Evolutionary conservation across 1,140 invertebrate genomes (phyloP).

Genomic region (Lepidostoma basale): DNA sequence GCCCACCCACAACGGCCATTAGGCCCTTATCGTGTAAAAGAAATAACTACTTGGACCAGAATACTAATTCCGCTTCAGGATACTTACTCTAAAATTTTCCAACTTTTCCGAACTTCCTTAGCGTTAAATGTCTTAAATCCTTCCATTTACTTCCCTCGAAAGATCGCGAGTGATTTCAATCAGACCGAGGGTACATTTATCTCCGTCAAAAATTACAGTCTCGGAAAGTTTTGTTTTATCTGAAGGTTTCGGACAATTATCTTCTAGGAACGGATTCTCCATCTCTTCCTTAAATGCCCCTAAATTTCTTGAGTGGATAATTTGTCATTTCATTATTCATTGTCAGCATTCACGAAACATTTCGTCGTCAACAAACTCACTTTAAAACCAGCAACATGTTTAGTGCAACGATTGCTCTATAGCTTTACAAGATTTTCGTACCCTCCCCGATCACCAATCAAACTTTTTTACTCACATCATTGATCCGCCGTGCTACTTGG

Average conservation of each 20-base stretch:
- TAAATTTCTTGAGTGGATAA: not conserved
- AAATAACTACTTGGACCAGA: conserved; percentile 35
- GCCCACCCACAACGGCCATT: conserved; percentile 27
- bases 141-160: conserved; percentile 18
- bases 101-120: not conserved
- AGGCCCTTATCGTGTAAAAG: conserved; percentile 40
- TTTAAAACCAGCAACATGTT: no score
- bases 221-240: conserved; percentile 10
- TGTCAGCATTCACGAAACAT: not conserved
- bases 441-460: no score
- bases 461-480: no score
- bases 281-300: not conserved
- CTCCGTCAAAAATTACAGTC: conserved; percentile 23
- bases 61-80: conserved; percentile 30
- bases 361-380: not conserved
- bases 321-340: not conserved
- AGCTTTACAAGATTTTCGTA: no score
- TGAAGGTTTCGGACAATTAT: conserved; percentile 17
- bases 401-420: no score
- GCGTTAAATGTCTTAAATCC: conserved; percentile 29
- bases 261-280: not conserved
- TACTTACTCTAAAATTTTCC: conserved; percentile 27
- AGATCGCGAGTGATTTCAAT: conserved; percentile 25
- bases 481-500: no score
- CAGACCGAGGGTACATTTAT: conserved; percentile 18